phyloP scores from a whole-genome alignment of 1,140 invertebrate genomes.

The Ips nitidus region DNA sequence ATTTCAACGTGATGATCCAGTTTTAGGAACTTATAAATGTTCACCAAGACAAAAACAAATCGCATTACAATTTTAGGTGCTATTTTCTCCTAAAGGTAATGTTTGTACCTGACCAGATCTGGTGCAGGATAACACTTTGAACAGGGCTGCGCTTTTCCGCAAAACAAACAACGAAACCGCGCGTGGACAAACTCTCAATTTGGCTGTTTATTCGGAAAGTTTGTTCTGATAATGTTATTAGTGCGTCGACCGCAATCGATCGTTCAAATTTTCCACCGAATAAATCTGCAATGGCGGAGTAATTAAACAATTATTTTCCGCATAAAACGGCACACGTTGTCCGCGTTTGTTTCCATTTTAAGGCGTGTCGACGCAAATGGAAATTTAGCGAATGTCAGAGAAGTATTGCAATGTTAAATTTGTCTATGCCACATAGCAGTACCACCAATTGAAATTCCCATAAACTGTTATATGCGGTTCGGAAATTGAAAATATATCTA shows the following conservation, averaged over 20 bases:
- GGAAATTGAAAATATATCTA: too few species aligned
- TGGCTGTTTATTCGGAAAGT: constrained; percentile 19
- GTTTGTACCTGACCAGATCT: too few species aligned
- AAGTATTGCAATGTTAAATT: too few species aligned
- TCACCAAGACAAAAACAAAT: too few species aligned
- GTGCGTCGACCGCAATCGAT: constrained; percentile 14
- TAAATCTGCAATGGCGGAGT: constrained; percentile 21
- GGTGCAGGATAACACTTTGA: neutral
- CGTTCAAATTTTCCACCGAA: constrained; percentile 16
- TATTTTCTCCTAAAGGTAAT: neutral
- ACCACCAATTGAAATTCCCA: too few species aligned
- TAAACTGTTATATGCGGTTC: too few species aligned
- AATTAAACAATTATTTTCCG: constrained; percentile 26
- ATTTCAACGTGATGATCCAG: too few species aligned
- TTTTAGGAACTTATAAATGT: too few species aligned
- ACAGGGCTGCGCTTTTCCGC: neutral
- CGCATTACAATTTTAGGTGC: too few species aligned
- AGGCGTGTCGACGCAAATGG: neutral
- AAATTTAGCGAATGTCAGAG: too few species aligned
- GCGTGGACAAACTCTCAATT: constrained; percentile 8
- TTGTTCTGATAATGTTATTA: constrained; percentile 26
- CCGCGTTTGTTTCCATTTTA: constrained; percentile 14
- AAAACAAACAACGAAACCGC: constrained; percentile 10
- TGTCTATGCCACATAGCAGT: too few species aligned
- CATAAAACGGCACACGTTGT: constrained; percentile 13